Evolutionary conservation across 1,140 invertebrate genomes (phyloP).

Genomic region (Ectropis grisescens): DNA sequence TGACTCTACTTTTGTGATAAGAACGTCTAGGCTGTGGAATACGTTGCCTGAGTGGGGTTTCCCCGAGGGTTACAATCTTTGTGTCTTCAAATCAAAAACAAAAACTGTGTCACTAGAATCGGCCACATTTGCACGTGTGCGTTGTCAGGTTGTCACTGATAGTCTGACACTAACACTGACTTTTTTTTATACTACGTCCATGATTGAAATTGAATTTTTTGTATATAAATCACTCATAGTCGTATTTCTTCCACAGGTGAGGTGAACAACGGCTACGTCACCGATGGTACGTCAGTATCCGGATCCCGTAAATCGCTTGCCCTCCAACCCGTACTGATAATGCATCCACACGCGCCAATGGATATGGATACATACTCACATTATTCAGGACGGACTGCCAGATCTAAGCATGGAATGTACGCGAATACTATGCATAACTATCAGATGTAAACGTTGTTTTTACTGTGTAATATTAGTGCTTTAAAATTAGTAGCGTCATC

Average conservation of each 20-base stretch:
- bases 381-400: constrained; percentile 77
- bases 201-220: too few relatives aligned
- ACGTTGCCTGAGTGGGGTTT: too few relatives aligned
- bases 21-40: too few relatives aligned
- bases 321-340: constrained; percentile 86
- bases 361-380: constrained; percentile 80
- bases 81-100: too few relatives aligned
- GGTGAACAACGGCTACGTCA: constrained; percentile 87
- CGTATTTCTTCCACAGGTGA: constrained; percentile 77
- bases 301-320: constrained; percentile 89
- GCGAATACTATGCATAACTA: constrained; percentile 75
- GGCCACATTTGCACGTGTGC: too few relatives aligned
- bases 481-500: neutral
- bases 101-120: too few relatives aligned
- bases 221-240: too few relatives aligned
- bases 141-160: too few relatives aligned
- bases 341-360: constrained; percentile 73
- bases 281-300: constrained; percentile 83
- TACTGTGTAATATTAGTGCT: neutral
- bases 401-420: constrained; percentile 61
- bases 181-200: too few relatives aligned
- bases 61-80: too few relatives aligned
- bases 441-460: constrained; percentile 71
- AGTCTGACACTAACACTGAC: too few relatives aligned
- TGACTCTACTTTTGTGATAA: too few relatives aligned